Evolutionary conservation across 2,113 vertebrate species (phyloP).

Genomic region (Laticauda colubrina): DNA sequence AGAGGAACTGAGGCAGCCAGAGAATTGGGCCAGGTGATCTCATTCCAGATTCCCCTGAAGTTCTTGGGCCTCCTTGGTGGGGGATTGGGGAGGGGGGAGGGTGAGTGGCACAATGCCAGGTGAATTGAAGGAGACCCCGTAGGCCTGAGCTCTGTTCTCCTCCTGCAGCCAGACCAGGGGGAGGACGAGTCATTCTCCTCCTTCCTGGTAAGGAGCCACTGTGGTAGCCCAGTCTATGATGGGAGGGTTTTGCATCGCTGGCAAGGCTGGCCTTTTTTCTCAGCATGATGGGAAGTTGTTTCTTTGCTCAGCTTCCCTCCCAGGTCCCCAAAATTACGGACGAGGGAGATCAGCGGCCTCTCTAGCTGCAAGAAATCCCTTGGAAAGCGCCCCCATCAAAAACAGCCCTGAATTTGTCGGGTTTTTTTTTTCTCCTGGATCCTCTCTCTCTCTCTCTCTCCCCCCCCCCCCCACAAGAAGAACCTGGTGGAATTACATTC

Average conservation of each 20-base stretch:
- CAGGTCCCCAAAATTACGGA: neutral
- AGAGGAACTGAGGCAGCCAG: too few relatives aligned
- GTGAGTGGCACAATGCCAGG: neutral
- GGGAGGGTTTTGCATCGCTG: neutral
- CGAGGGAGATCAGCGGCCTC: neutral
- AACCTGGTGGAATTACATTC: neutral
- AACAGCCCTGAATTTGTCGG: too few relatives aligned
- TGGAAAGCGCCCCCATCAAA: too few relatives aligned
- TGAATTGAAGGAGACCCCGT: too few relatives aligned
- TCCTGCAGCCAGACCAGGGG: neutral
- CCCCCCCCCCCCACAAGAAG: too few relatives aligned
- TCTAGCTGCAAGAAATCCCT: neutral
- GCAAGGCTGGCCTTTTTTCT: fast-evolving
- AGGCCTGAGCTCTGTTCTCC: neutral
- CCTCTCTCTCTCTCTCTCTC: too few relatives aligned
- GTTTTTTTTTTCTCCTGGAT: too few relatives aligned
- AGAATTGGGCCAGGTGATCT: neutral
- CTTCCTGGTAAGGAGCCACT: neutral
- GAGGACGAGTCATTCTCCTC: neutral
- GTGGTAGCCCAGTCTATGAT: neutral
- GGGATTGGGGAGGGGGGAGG: fast-evolving
- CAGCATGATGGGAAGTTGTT: neutral
- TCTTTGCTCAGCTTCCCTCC: neutral
- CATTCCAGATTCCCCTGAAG: neutral
- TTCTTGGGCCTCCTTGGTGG: neutral